Percentiles rank a stretch among this genome's conserved stretches.
phyloP scores from a whole-genome alignment of 2,888 invertebrate genomes.

The Dione vanillae region DNA sequence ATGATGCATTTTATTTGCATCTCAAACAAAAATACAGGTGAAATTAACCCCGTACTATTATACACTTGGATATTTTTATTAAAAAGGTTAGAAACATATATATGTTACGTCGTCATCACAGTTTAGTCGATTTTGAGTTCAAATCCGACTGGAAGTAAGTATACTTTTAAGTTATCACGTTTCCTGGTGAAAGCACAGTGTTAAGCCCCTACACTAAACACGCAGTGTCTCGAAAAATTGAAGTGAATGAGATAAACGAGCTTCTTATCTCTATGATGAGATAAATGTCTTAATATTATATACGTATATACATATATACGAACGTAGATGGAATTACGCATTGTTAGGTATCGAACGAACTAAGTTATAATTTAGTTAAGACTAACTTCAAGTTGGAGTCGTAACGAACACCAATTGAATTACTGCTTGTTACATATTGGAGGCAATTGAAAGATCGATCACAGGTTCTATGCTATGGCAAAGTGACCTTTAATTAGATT shows the following conservation, averaged over 20 bases:
- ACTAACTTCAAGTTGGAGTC: neutral
- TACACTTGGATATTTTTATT: neutral
- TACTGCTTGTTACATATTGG: neutral
- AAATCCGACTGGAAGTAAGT: too few species aligned
- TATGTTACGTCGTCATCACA: too few species aligned
- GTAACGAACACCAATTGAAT: constrained; percentile 9
- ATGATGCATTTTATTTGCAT: neutral
- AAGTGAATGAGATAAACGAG: too few species aligned
- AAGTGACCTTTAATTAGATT: neutral
- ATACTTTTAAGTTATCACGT: too few species aligned
- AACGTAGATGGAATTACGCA: neutral
- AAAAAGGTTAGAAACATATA: neutral
- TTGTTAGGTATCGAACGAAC: constrained; percentile 6
- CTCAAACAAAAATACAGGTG: neutral
- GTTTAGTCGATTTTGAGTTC: too few species aligned
- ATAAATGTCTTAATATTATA: neutral
- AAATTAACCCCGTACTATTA: neutral
- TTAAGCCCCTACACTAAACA: too few species aligned
- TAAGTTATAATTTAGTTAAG: constrained; percentile 5
- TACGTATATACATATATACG: neutral
- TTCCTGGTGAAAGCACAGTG: too few species aligned
- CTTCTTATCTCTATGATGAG: too few species aligned
- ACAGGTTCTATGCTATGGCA: neutral
- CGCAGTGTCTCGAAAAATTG: too few species aligned
- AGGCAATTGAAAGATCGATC: neutral